Evolutionary conservation across 2,888 invertebrate species (phyloP).

Genomic region (Hartigia nigra): DNA sequence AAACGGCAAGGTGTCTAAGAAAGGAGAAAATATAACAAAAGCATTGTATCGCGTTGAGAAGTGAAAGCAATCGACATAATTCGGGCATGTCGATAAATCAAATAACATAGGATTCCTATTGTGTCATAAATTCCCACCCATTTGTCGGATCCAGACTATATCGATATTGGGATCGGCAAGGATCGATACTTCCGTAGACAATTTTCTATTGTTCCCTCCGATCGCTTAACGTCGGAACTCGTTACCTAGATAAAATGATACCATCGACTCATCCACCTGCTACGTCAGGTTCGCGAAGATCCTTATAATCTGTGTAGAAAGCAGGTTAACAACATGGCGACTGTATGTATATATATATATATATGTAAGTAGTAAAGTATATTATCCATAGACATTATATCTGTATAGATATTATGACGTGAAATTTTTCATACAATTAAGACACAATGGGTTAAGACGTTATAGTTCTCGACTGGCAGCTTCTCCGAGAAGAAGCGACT

Average conservation of each 20-base stretch:
- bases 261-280: neutral
- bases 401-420: neutral
- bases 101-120: neutral
- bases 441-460: neutral
- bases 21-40: neutral
- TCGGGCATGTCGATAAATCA: conserved; percentile 48
- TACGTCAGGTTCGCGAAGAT: neutral
- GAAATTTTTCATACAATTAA: neutral
- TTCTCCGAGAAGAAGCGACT: neutral
- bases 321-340: neutral
- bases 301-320: neutral
- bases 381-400: neutral
- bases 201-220: neutral
- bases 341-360: neutral
- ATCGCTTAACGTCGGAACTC: neutral
- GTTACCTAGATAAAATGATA: neutral
- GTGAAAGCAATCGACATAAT: conserved; percentile 28
- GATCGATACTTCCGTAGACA: neutral
- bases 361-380: neutral
- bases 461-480: neutral
- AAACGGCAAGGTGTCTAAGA: neutral
- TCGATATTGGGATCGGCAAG: neutral
- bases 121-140: neutral
- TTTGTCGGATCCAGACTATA: neutral
- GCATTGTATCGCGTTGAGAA: neutral